A percentile compares a stretch with the other conserved stretches of the same genome.
These are phyloP conservation scores for Himalopsyche phryganea DNA, from an alignment of 1,140 invertebrate genomes.

Conservation along the genomic window DNA sequence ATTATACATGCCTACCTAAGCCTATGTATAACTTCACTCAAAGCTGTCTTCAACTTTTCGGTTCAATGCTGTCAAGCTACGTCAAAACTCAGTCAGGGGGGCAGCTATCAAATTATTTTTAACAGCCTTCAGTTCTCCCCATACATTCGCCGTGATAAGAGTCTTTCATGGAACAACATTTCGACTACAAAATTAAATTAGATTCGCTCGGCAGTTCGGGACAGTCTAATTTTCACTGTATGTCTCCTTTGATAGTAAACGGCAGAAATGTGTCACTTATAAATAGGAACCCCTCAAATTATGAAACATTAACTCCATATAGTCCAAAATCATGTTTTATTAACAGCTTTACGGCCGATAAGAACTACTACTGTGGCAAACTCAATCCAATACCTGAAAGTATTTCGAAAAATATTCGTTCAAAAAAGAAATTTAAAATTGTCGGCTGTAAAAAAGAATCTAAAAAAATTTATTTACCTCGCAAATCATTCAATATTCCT, in stretches of 20 bases:
- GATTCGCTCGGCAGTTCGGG: neutral
- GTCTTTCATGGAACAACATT: constrained; percentile 13
- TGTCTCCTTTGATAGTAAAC: constrained; percentile 3
- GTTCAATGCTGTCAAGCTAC: neutral
- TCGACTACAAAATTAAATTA: neutral
- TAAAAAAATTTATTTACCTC: constrained; percentile 1
- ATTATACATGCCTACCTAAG: neutral
- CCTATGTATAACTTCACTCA: too few relatives aligned
- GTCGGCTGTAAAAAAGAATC: neutral
- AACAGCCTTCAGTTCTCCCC: constrained; percentile 9
- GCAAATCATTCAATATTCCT: constrained; percentile 24
- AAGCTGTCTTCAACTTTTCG: neutral
- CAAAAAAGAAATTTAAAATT: neutral
- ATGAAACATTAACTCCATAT: too few relatives aligned
- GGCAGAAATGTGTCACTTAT: constrained; percentile 13
- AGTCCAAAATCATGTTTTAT: too few relatives aligned
- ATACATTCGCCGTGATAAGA: neutral
- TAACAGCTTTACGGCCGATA: neutral
- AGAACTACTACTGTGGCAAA: constrained; percentile 14
- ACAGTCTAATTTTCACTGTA: neutral
- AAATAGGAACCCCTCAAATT: constrained; percentile 1
- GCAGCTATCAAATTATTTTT: neutral
- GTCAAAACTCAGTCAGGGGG: neutral
- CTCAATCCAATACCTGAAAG: constrained; percentile 38
- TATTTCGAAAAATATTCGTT: constrained; percentile 37